Evolutionary conservation across 2,113 vertebrate species (phyloP).

Genomic region (Merops nubicus): DNA sequence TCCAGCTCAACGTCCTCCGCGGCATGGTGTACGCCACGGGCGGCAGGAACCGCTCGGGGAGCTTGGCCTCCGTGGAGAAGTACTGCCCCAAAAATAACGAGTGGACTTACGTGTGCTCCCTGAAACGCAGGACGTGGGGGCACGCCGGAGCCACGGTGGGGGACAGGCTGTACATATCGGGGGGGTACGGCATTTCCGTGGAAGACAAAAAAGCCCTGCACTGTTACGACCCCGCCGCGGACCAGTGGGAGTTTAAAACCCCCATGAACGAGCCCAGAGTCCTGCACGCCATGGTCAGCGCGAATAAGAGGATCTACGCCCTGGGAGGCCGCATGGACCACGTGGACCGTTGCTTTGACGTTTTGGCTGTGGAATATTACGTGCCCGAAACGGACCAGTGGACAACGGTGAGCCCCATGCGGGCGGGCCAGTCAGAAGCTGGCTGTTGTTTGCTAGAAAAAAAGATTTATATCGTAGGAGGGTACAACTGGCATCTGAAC

Average conservation of each 20-base stretch:
- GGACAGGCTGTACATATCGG: conserved; percentile 88
- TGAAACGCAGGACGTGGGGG: conserved; percentile 95
- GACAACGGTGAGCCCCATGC: conserved; percentile 94
- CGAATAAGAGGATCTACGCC: conserved; percentile 81
- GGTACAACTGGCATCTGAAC: conserved; percentile 98
- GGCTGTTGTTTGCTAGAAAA: conserved; percentile 89
- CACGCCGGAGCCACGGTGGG: conserved; percentile 86
- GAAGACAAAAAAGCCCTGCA: conserved; percentile 95
- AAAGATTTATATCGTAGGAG: conserved; percentile 93
- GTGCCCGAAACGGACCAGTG: conserved; percentile 90
- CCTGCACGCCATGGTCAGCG: conserved; percentile 89
- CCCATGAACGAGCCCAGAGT: conserved; percentile 96
- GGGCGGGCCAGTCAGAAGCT: conserved; percentile 92
- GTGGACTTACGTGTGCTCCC: conserved; percentile 89
- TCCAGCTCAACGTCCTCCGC: conserved; percentile 87
- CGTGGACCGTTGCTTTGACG: conserved; percentile 93
- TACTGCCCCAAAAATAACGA: conserved; percentile 91
- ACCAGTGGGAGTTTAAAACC: conserved; percentile 90
- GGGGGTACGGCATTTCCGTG: conserved; percentile 92
- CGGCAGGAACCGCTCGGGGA: conserved; percentile 92
- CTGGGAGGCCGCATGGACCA: conserved; percentile 97
- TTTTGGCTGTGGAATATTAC: conserved; percentile 93
- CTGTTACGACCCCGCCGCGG: conserved; percentile 83
- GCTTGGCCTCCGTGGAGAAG: conserved; percentile 91
- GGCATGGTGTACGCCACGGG: conserved; percentile 91